Base-by-base conservation (phyloP, 1,140 invertebrate species). In the Cotesia typhae region DNA sequence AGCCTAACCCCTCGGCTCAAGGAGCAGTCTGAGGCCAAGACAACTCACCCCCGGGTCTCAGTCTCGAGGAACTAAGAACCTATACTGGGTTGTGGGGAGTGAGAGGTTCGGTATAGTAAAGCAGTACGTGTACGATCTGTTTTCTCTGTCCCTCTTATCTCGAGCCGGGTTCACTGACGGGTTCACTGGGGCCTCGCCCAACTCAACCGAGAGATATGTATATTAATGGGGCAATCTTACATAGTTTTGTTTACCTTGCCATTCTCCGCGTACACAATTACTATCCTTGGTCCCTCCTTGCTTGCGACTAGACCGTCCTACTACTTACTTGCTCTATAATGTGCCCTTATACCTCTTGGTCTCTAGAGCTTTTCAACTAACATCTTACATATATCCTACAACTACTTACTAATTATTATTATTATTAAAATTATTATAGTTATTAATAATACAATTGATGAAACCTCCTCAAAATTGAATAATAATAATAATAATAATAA, bases 181-280 rank as follows among this genome's bases (percentile, higher is more conserved):
- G 57, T 41, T 28, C 35, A 2, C 67, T 67, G 53, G 37, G 67
- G 20, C 55, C 67, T 35, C 51, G 77, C 79, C 78, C 81, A 81
- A 82, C 83, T 82, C 77, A 85, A 83, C 84, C 82, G 80, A 84
- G 83, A 87, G 86, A 87, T 87, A 87, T 87, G 86, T 87, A 87
- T 87, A 87, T 87, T 86, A 87, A 87, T 87, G 84, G 86, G 86
- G 80, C 84, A 87, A 87, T 87, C 86, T 87, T 87, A 87, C 86
- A 87, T 87, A 87, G 86, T 87, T 87, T 86, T 87, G 86, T 87
- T 87, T 87, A 87, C 85, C 84, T 87, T 87, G 84, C 85, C 83
- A 86, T 87, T 86, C 84, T 87, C 82, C 76, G 80, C 83, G 84
- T 86, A 86, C 85, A 87, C 85, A 87, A 86, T 86, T 87, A 84